Conservation (phyloP, 1,140 invertebrate genomes). For the Vollenhovia emeryi region DNA sequence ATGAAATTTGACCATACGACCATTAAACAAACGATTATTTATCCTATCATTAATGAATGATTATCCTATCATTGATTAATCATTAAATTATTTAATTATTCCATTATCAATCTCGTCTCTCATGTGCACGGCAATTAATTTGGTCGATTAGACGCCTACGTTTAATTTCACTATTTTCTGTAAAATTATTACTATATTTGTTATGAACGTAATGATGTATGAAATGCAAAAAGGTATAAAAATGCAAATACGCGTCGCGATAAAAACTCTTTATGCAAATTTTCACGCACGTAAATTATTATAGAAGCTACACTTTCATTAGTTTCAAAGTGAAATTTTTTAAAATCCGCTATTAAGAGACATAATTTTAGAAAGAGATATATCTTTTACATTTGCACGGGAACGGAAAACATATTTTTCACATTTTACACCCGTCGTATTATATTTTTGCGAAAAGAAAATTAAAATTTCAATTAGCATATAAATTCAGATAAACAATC, state of each 20-base stretch:
- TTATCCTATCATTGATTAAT: neutral
- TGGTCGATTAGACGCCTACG: neutral
- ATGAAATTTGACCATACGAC: neutral
- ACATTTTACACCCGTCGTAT: neutral
- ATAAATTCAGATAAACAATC: neutral
- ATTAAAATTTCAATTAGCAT: slow-evolving; percentile 8
- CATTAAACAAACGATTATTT: neutral
- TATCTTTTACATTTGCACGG: neutral
- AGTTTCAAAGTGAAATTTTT: neutral
- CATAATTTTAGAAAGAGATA: neutral
- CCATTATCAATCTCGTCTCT: neutral
- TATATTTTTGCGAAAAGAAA: neutral
- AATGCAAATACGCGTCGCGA: neutral
- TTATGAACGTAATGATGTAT: slow-evolving; percentile 5
- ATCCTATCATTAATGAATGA: too few species aligned
- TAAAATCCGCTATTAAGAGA: neutral
- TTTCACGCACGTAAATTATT: neutral
- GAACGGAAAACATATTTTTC: neutral
- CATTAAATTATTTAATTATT: slow-evolving; percentile 7
- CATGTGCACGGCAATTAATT: neutral
- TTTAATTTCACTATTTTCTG: neutral
- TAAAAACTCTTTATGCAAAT: neutral
- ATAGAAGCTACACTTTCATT: neutral
- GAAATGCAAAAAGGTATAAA: neutral
- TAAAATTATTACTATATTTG: slow-evolving; percentile 14